Evolutionary conservation across 2,888 invertebrate genomes (phyloP), one percentile per base, ranked within the genome.

Genomic region (Luperina nickerlii): DNA sequence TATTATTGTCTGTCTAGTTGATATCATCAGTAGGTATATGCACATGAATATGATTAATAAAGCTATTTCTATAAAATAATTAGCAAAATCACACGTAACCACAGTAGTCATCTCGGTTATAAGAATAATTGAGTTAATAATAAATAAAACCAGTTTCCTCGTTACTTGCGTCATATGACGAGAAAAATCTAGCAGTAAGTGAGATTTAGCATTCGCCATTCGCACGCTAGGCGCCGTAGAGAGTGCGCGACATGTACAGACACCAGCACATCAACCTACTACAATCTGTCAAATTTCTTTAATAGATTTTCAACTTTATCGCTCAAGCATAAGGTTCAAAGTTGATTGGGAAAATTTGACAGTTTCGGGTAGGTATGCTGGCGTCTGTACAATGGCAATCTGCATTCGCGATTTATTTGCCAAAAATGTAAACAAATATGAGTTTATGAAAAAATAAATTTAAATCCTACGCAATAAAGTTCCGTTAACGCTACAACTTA

Each of bases 141-240:
- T 71, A 38, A 80, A 62, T 42, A 15, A 62, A 79, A 68, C 48
- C 27, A 62, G 13, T 78, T 42, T 68, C 78, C 60, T 78, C 24
- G 3, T n/a, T 27, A 38, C 5, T 11, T 45, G 54, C 60, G 27
- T n/a, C 57, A 63, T 45, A 66, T 38, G 63, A 70, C 54, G n/a
- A 48, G 13, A 57, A 42, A 54, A 2, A 27, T 62, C 8, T 11
- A 0, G 11, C 38, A 38, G 45, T 0, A 8, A 15, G 5, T 57
- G 7, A 20, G 15, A 20, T n/a, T 45, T 5, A 45, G 11, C 15
- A 63, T 15, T 38, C 7, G 38, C 15, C 45, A 81, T 38, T 66
- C 11, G 42, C 32, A 20, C 38, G 3, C 11, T 24, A 62, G 20
- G 15, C 24, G 18, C 48, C 32, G 63, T 18, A 5, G 13, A 18